Evolutionary conservation across 2,888 invertebrate species (phyloP), one percentile per base, ranked within the genome.

Genomic region (Steinernema hermaphroditum): DNA sequence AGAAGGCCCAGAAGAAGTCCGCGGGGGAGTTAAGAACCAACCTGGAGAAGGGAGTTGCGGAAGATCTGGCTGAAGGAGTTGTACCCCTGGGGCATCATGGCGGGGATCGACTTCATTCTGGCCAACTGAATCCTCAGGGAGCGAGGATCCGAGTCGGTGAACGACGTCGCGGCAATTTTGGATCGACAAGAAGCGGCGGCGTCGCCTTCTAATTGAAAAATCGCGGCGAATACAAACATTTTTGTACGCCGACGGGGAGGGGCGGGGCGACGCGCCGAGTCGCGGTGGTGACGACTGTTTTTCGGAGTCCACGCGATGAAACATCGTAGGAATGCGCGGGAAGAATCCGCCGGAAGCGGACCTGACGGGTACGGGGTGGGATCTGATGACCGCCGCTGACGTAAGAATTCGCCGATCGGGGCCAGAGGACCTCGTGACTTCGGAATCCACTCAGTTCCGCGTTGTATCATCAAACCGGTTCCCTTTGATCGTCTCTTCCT

Each of bases 1-100:
- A 37, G 37, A 12, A 37, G 12, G 37, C 37, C 37, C 37, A 37
- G 37, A 37, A 37, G 37, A 37, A 37, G 37, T 54, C 22, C 54
- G 6, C n/a, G 19, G 27, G 19, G 6, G 49, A 49, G 12, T 49
- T 19, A 54, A 54, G 24, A 24, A 54, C 54, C 54, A 14, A 54
- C 54, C 54, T 54, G 54, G 27, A 54, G 54, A 22, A 54, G 54
- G n/a, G 54, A 54, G 27, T 54, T 54, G 22, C 54, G 54, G 27
- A 54, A 54, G 24, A 54, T 9, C 27, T 54, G 54, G 6, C 54
- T 9, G 54, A 54, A 54, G 54, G 54, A 54, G 24, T 4, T 24
- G 54, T 24, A 27, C 54, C 27, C 54, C 46, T 16, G 46, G 27
- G 54, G 27, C n/a, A 49, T 12, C 49, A 19, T 19, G 19, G 54